Conservation (phyloP, 2,888 invertebrate species). For the Agrotis exclamationis region DNA sequence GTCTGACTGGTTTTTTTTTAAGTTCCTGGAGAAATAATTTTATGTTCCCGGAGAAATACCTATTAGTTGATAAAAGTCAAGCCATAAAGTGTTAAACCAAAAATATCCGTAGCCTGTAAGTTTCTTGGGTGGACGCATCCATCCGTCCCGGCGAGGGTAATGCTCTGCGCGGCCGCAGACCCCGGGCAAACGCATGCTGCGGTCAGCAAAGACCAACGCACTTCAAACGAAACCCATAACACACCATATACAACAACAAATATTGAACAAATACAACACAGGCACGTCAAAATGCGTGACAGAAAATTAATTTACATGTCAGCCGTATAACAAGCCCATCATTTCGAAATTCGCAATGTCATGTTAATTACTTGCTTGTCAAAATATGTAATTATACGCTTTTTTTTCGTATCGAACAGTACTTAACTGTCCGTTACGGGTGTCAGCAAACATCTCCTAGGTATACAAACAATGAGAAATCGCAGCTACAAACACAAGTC, state of each 20-base stretch:
- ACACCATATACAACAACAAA: conserved; percentile 18
- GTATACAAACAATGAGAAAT: conserved; percentile 68
- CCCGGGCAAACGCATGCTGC: conserved; percentile 63
- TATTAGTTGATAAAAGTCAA: too few species aligned
- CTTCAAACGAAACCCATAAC: conserved; percentile 47
- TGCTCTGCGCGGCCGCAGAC: conserved; percentile 68
- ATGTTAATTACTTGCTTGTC: conserved; percentile 39
- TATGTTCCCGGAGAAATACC: too few species aligned
- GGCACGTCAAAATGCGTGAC: conserved; percentile 34
- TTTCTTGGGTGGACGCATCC: conserved; percentile 54
- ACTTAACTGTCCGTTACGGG: conserved; percentile 24
- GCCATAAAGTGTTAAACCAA: not conserved
- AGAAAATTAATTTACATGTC: conserved; percentile 57
- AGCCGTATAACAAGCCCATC: conserved; percentile 30
- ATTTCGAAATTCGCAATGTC: conserved; percentile 51
- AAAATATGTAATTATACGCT: conserved; percentile 50
- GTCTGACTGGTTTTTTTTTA: too few species aligned
- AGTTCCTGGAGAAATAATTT: too few species aligned
- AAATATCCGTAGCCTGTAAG: conserved; percentile 8
- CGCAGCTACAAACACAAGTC: conserved; percentile 68
- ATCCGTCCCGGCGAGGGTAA: conserved; percentile 68
- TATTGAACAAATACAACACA: conserved; percentile 23
- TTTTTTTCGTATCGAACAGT: conserved; percentile 29
- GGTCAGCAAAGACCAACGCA: conserved; percentile 62
- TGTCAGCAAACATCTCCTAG: conserved; percentile 43